Base-by-base conservation (phyloP, 2,888 invertebrate genomes). In the Dicranocentrus wangi region DNA sequence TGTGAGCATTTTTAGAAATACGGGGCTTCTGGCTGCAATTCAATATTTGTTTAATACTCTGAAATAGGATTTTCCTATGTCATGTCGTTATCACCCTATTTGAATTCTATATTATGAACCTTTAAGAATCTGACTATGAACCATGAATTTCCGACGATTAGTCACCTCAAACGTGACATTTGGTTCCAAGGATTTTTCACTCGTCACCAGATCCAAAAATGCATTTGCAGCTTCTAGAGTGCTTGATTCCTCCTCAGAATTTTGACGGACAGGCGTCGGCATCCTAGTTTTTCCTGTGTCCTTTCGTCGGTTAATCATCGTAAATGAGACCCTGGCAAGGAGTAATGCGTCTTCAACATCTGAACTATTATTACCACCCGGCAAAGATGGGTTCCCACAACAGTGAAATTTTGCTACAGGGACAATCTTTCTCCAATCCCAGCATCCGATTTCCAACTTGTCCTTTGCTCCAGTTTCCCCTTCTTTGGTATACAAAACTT, bases 341-440 rank as follows among this genome's bases (percentile, higher is more conserved):
- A 80, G 68, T n/a, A 72, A 13, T n/a, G 58, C 47, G 10, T 80
- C 72, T 1, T 72, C 72, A 5, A 32, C 23, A 8, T 5, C 13
- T 39, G 39, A 8, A 39, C 7, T 13, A 39, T 39, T 43, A 10
- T 79, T 66, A 1, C 65, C 71, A 27, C 43, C 23, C 8, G 58
- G n/a, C 7, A 61, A n/a, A n/a, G n/a, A n/a, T n/a, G n/a, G n/a
- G 17, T 73, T 73, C 2, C 61, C 78, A 5, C 51, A 21, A 19
- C 13, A 51, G 2, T 77, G 69, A 17, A 77, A 69, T 61, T 69
- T 69, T 2, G 69, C 42, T 23, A 77, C 61, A 19, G 73, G 68
- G 13, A 63, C 42, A 60, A 81, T 73, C 53, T 81, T 81, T 25
- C 28, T 81, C 80, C 80, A 81, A 27, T 68, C 73, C 80, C 80